Evolutionary conservation across 1,140 invertebrate genomes (phyloP).

Genomic region (Wiebesia pumilae): DNA sequence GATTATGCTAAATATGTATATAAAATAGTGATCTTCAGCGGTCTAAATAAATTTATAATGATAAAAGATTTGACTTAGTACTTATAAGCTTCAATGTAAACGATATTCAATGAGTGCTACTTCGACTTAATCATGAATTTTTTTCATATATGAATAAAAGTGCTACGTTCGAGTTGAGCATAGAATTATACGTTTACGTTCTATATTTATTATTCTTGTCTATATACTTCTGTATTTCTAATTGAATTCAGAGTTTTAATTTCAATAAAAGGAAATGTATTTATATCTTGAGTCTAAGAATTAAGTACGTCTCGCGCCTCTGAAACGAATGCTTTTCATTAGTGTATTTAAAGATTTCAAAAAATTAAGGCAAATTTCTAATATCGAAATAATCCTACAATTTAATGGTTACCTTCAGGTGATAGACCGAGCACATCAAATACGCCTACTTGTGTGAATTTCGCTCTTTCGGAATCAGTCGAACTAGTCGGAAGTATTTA

Average conservation of each 20-base stretch:
- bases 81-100: not conserved
- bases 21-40: not conserved
- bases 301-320: too few species aligned
- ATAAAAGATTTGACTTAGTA: not conserved
- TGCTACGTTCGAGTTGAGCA: not conserved
- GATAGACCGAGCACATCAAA: not conserved
- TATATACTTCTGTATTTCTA: not conserved
- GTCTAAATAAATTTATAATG: not conserved
- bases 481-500: constrained; percentile 27
- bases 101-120: not conserved
- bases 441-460: not conserved
- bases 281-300: not conserved
- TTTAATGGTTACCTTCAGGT: too few species aligned
- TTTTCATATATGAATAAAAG: not conserved
- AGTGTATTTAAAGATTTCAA: not conserved
- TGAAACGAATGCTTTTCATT: not conserved
- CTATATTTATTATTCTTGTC: not conserved
- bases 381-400: not conserved
- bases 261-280: not conserved
- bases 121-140: not conserved
- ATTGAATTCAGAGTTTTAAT: not conserved
- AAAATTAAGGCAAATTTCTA: not conserved
- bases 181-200: not conserved
- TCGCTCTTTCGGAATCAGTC: not conserved
- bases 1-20: not conserved